Conservation (phyloP, 2,888 invertebrate species). For the Hirtodrosophila alboralis region DNA sequence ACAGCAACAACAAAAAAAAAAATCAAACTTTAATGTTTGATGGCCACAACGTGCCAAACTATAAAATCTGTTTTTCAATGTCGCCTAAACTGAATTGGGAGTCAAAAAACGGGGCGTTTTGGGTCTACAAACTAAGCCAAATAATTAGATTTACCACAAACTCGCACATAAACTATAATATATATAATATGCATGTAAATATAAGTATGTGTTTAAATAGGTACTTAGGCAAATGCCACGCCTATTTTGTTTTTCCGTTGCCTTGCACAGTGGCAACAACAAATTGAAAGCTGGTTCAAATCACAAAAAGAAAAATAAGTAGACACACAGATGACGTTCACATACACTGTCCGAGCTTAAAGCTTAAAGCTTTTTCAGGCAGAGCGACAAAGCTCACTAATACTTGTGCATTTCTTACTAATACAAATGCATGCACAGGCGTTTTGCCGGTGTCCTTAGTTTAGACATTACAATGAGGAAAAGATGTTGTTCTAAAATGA, state of each 20-base stretch:
- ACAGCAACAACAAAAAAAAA: conserved; percentile 41
- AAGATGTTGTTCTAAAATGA: no score
- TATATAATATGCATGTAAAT: background rate
- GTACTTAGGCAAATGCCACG: conserved; percentile 11
- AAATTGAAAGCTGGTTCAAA: background rate
- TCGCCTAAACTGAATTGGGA: conserved; percentile 1
- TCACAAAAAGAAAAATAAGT: background rate
- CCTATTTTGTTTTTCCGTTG: conserved; percentile 1
- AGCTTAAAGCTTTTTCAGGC: no score
- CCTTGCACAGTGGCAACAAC: conserved; percentile 13
- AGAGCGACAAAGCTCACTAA: no score
- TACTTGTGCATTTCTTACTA: no score
- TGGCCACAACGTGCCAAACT: conserved; percentile 25
- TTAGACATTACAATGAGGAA: no score
- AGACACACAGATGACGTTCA: no score
- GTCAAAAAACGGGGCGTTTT: background rate
- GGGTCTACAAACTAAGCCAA: conserved; percentile 11
- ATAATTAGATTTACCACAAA: conserved; percentile 32
- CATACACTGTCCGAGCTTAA: no score
- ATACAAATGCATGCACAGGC: no score
- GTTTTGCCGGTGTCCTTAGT: no score
- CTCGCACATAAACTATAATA: background rate
- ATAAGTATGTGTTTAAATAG: conserved; percentile 2
- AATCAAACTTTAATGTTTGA: conserved; percentile 31
- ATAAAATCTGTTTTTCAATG: conserved; percentile 31